phyloP scores from a whole-genome alignment of 37 sponge, comb jelly and placozoan species.

The Diacarnus erythraeanus region DNA sequence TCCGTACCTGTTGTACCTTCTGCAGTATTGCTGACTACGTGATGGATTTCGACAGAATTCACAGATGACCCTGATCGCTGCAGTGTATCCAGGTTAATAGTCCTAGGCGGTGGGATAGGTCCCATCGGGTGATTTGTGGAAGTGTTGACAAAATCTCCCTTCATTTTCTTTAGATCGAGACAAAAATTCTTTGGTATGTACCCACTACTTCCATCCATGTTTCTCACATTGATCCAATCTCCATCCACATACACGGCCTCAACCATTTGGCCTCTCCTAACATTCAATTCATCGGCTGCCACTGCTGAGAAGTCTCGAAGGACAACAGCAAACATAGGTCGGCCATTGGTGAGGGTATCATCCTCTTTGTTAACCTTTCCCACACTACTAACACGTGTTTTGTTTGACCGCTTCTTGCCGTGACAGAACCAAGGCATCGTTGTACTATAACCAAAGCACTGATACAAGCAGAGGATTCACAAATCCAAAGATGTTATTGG shows the following conservation, averaged over 20 bases:
- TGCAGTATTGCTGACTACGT: neutral
- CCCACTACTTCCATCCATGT: slow-evolving; percentile 34
- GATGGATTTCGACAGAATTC: slow-evolving; percentile 22
- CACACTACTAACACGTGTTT: neutral
- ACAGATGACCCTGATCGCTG: neutral
- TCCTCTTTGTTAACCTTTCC: neutral
- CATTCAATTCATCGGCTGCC: slow-evolving; percentile 33
- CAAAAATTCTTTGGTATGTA: slow-evolving; percentile 40
- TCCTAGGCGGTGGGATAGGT: neutral
- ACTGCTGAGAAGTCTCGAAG: slow-evolving; percentile 15
- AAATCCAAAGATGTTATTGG: too few species aligned
- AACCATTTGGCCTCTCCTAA: slow-evolving; percentile 42
- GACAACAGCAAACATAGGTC: slow-evolving; percentile 18
- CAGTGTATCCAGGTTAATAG: neutral
- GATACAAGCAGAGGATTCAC: too few species aligned
- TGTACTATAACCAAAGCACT: too few species aligned
- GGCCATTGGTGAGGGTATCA: neutral
- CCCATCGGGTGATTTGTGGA: neutral
- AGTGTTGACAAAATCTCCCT: neutral
- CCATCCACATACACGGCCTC: slow-evolving; percentile 34
- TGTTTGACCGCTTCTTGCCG: slow-evolving; percentile 22
- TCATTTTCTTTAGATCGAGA: slow-evolving; percentile 14
- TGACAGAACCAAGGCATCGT: slow-evolving; percentile 52
- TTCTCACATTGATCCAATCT: slow-evolving; percentile 23
- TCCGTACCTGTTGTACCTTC: neutral